Base-by-base conservation (phyloP, 2,888 invertebrate genomes). In the Argynnis bischoffii region DNA sequence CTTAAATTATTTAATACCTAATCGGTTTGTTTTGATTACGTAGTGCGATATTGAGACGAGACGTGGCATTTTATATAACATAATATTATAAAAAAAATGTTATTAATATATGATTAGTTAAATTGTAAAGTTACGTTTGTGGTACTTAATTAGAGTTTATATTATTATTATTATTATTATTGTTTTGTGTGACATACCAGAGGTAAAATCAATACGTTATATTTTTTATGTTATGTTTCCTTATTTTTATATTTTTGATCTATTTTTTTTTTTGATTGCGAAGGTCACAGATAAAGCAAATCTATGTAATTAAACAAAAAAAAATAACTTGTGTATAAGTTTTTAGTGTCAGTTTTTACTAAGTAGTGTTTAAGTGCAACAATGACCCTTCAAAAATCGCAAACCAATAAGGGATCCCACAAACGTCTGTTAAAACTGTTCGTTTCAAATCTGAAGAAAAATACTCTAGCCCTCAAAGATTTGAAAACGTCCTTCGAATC, bases 381-480 rank as follows among this genome's bases (percentile, higher is more conserved):
- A 84, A 80, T 87, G 86, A 74, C 81, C 2, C 63, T 75, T 26
- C 87, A 82, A 79, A 67, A 71, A 8, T 64, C 65, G 46, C 64
- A 66, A 54, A 59, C 57, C 46, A 68, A 82, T 21, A 64, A 83
- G 72, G 84, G 79, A 47, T 77, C 86, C 6, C 78, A 80, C 61
- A 89, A 85, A 66, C 74, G 78, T 21, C 57, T 92, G 1, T 48
- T 91, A 1, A 86, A 81, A 75, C 64, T 83, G 11, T 91, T 91
- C 75, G 80, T 86, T 0, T 77, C 75, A 35, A 87, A 82, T 55
- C 67, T 92, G 16, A 91, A 90, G 76, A 89, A 83, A 72, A 92
- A 91, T 72, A 92, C 92, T 0, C 26, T 73, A 16, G 92, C 91
- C 0, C 55, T 92, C n/a, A 87, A 85, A 75, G 82, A 86, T 16